Evolutionary conservation across 2,888 invertebrate genomes (phyloP), one percentile per base, ranked within the genome.

Genomic region (Drosophila suboccidentalis): DNA sequence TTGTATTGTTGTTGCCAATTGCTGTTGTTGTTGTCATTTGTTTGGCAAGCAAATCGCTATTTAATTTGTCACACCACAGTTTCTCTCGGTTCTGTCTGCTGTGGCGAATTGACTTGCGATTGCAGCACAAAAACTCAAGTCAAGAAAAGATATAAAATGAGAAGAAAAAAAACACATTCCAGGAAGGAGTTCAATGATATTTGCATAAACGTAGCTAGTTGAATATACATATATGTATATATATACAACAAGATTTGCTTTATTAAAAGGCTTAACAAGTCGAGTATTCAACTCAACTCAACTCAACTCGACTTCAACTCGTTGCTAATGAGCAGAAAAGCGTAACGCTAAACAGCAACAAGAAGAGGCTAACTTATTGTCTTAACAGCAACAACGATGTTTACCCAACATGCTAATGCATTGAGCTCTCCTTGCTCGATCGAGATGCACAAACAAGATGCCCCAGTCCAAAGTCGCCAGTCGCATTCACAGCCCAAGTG

Each of bases 281-380:
- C 67, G 68, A 68, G 76, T 68, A 60, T n/a, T 51, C 49, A 44
- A 39, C 63, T 49, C 54, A 26, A 26, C 26, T 26, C 26, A 26
- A 26, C 22, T 22, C 22, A 22, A 4, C 22, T 19, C 19, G 19
- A 19, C 19, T n/a, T 51, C 49, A 49, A 36, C 63, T 53, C 54
- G 75, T 49, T 87, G 89, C 90, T 90, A 90, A 90, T 90, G 90
- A 90, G 90, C 82, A 80, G 80, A 87, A 90, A 87, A 88, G 90
- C 89, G 82, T 90, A 89, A 87, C 87, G 84, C 75, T 68, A 71
- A 80, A 69, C 67, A 71, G 43, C 46, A 38, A 38, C 57, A 58
- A 59, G 46, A 41, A 59, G 47, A 36, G 47, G 47, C 53, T n/a
- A 53, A 47, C 71, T 76, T 81, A 87, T 89, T 89, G 88, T 89